phyloP scores from a whole-genome alignment of 2,797 vertebrate genomes.

The Anabacerthia variegaticeps region DNA sequence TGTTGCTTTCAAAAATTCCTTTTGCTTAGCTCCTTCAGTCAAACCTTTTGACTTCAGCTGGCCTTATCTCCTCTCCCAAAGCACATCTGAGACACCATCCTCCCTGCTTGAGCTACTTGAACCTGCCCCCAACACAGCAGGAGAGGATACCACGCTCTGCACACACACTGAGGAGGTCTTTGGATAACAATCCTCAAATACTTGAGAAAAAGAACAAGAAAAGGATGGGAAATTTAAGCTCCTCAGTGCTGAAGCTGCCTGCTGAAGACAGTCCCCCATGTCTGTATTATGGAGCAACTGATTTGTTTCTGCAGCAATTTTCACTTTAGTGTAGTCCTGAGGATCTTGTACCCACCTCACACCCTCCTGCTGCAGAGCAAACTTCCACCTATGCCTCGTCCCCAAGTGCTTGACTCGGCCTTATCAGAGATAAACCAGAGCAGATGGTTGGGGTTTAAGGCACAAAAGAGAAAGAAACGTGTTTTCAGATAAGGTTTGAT shows the following conservation, averaged over 20 bases:
- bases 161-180: background rate
- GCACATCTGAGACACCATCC: background rate
- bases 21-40: background rate
- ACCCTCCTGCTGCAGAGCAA: background rate
- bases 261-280: background rate
- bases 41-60: background rate
- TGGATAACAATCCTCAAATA: background rate
- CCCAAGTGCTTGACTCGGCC: background rate
- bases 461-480: background rate
- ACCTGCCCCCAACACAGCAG: background rate
- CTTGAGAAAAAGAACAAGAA: background rate
- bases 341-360: background rate
- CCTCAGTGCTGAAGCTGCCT: background rate
- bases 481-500: background rate
- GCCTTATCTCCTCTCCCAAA: background rate
- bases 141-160: background rate
- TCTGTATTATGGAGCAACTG: fast-evolving
- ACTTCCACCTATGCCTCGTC: background rate
- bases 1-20: background rate
- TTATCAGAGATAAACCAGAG: slow-evolving; percentile 2
- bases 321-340: background rate
- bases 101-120: background rate
- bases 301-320: background rate
- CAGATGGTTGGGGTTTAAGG: background rate
- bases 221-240: background rate